Conservation (phyloP, 2,797 vertebrate species). For the Sebastes kiyomatsui region DNA sequence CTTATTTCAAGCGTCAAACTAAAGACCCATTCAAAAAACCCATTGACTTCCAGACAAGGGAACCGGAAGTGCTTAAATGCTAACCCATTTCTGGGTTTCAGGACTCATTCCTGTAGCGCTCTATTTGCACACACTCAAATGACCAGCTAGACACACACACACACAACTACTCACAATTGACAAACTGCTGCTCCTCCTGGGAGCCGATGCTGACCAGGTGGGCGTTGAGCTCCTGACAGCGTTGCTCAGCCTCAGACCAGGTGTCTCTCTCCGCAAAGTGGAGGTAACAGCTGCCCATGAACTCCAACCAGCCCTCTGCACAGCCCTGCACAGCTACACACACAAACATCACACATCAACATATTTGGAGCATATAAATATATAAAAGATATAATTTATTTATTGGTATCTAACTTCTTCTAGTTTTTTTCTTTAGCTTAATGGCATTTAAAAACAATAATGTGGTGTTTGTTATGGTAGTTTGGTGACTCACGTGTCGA, state of each 20-base stretch:
- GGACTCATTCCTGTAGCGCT: too few relatives aligned
- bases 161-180: constrained; percentile 86
- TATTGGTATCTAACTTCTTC: not conserved
- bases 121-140: not conserved
- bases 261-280: constrained; percentile 85
- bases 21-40: too few relatives aligned
- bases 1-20: not conserved
- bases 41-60: too few relatives aligned
- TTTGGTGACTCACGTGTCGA: constrained; percentile 56
- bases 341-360: constrained; percentile 10
- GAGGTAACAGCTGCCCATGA: constrained; percentile 92
- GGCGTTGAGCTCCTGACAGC: constrained; percentile 87
- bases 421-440: not conserved
- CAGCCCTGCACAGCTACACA: constrained; percentile 86
- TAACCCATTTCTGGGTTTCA: too few relatives aligned
- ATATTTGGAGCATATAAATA: not conserved
- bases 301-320: constrained; percentile 91
- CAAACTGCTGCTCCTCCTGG: constrained; percentile 92
- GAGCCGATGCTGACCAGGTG: constrained; percentile 94
- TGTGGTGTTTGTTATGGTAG: not conserved
- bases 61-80: too few relatives aligned
- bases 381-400: not conserved
- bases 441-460: not conserved
- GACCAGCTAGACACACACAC: not conserved
- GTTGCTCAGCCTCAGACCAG: constrained; percentile 91